Conservation (phyloP, 2,888 invertebrate genomes). For the Troides helena region DNA sequence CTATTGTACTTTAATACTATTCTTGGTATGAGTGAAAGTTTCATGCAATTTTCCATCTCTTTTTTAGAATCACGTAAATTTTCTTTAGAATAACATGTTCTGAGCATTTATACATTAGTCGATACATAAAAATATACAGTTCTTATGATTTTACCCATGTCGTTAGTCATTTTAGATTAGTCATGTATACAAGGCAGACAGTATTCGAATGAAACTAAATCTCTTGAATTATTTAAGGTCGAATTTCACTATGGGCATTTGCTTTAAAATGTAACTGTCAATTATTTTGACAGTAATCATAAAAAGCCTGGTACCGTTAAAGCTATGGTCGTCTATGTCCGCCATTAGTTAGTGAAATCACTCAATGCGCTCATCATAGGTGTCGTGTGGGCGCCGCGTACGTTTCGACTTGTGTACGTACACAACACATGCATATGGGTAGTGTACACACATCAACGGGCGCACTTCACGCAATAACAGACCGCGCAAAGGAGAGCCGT, state of each 20-base stretch:
- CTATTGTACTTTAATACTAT: constrained; percentile 24
- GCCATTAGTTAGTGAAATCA: constrained; percentile 14
- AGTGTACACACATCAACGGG: neutral
- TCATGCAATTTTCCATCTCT: constrained; percentile 15
- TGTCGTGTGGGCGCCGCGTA: constrained; percentile 17
- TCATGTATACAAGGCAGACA: too few relatives aligned
- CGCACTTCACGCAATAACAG: constrained; percentile 9
- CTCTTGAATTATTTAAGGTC: too few relatives aligned
- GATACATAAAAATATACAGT: too few relatives aligned
- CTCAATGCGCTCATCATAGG: constrained; percentile 13
- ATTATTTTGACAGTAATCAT: constrained; percentile 4
- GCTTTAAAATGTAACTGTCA: neutral
- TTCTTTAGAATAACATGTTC: too few relatives aligned
- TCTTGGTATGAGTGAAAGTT: constrained; percentile 17
- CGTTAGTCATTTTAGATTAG: too few relatives aligned
- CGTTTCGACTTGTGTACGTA: constrained; percentile 5
- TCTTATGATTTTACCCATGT: too few relatives aligned
- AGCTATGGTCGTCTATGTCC: neutral
- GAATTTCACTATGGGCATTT: neutral
- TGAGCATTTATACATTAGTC: too few relatives aligned
- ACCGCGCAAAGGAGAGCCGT: constrained; percentile 45
- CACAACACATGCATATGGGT: too few relatives aligned
- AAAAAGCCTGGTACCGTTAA: constrained; percentile 17
- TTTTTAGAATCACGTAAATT: constrained; percentile 12
- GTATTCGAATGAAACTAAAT: too few relatives aligned